A percentile compares a stretch with the other conserved stretches of the same genome.
Evolutionary conservation across 2,113 vertebrate genomes (phyloP).

Genomic region (Triplophysa siluroides): DNA sequence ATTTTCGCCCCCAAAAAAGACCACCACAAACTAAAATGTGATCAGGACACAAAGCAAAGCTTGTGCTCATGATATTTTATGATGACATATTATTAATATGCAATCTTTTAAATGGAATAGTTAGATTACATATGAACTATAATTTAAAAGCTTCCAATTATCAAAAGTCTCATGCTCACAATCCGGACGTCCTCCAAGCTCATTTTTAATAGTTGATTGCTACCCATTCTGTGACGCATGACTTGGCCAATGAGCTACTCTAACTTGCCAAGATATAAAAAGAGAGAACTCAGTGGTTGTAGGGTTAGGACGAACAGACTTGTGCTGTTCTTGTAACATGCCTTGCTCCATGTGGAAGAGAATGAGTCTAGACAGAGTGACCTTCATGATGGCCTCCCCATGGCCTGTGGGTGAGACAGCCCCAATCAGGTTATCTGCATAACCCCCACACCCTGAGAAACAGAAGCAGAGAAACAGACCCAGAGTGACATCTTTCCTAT

Average conservation of each 20-base stretch:
- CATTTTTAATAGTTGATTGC: too few species aligned
- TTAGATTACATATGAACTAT: background rate
- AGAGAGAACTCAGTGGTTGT: too few species aligned
- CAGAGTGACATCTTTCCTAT: slow-evolving; percentile 19
- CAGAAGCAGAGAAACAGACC: slow-evolving; percentile 29
- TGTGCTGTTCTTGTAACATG: slow-evolving; percentile 58
- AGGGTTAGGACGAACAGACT: too few species aligned
- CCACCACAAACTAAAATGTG: background rate
- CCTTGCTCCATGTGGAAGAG: slow-evolving; percentile 93
- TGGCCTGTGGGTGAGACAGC: slow-evolving; percentile 90
- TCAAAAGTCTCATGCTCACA: too few species aligned
- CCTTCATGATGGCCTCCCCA: slow-evolving; percentile 94
- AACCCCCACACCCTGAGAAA: slow-evolving; percentile 86
- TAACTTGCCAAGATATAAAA: too few species aligned
- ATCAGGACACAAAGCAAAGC: background rate
- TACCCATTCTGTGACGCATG: too few species aligned
- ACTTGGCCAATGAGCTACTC: too few species aligned
- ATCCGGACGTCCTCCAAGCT: too few species aligned
- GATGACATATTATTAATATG: background rate
- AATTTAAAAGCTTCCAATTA: background rate
- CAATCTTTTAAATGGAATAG: background rate
- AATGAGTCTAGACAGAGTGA: slow-evolving; percentile 84
- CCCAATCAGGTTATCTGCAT: slow-evolving; percentile 87
- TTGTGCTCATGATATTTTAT: background rate
- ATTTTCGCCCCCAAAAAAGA: slow-evolving; percentile 1